Conservation (phyloP, 1,140 invertebrate species). For the Leptopilina clavipes region DNA sequence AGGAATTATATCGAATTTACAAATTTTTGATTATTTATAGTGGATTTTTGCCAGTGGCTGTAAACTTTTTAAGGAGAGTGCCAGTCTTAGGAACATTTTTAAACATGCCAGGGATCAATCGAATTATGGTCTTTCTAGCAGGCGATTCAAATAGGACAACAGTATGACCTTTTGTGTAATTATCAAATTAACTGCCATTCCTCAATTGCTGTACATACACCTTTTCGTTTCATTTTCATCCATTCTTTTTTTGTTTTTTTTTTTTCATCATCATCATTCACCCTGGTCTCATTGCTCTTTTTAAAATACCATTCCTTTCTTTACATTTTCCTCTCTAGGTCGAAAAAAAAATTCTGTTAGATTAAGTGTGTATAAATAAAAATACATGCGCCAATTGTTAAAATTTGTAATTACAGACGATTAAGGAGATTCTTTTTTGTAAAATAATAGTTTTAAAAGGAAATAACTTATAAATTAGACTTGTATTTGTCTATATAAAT, state of each 20-base stretch:
- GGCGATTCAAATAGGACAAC: slow-evolving; percentile 79
- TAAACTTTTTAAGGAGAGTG: slow-evolving; percentile 89
- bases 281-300: slow-evolving; percentile 32
- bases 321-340: not conserved
- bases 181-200: slow-evolving; percentile 50
- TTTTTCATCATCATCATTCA: not conserved
- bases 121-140: slow-evolving; percentile 77
- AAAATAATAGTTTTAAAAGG: not conserved
- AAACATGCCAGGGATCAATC: slow-evolving; percentile 83
- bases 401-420: not conserved
- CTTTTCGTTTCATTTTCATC: slow-evolving; percentile 5
- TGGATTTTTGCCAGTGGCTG: slow-evolving; percentile 91
- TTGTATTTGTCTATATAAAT: slow-evolving; percentile 15
- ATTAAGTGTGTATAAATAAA: not conserved
- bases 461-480: not conserved
- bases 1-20: not conserved
- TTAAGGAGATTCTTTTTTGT: not conserved
- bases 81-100: slow-evolving; percentile 84
- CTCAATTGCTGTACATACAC: slow-evolving; percentile 65
- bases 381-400: not conserved
- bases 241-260: not conserved
- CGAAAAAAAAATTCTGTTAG: not conserved
- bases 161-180: slow-evolving; percentile 74
- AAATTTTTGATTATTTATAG: slow-evolving; percentile 73
- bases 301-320: not conserved